Percentiles rank a stretch among this genome's conserved stretches.
These are phyloP conservation scores for Tinamus guttatus DNA, from an alignment of 2,113 vertebrate species.

Conservation along the genomic window DNA sequence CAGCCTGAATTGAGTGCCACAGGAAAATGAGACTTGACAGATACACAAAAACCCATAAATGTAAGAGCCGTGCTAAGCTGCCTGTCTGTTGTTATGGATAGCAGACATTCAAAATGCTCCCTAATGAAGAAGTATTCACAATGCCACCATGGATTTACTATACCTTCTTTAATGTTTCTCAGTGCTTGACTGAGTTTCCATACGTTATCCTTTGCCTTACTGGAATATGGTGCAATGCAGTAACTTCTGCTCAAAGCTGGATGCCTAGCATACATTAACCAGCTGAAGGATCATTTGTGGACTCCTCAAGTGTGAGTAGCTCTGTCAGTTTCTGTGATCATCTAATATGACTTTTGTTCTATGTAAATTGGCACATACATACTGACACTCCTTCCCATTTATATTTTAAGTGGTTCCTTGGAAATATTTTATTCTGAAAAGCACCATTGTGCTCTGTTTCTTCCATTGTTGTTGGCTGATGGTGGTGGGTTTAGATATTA, in stretches of 20 bases:
- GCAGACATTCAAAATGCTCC: background rate
- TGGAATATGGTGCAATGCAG: constrained; percentile 60
- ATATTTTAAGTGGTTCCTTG: too few species aligned
- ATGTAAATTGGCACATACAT: background rate
- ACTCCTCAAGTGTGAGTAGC: accelerated
- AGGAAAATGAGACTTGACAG: constrained; percentile 9
- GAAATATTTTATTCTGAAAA: background rate
- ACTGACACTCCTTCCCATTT: too few species aligned
- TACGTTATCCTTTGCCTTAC: constrained; percentile 43
- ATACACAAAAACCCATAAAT: background rate
- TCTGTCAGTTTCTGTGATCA: background rate
- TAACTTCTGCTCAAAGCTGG: background rate
- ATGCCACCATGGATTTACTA: constrained; percentile 16
- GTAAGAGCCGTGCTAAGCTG: background rate
- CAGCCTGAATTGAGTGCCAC: background rate
- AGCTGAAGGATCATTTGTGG: background rate
- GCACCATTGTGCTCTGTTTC: background rate
- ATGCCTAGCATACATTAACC: constrained; percentile 19
- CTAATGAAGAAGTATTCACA: constrained; percentile 32
- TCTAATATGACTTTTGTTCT: background rate
- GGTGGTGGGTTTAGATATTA: background rate
- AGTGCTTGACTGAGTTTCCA: constrained; percentile 63
- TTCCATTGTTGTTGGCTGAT: background rate
- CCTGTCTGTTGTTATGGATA: background rate
- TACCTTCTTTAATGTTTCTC: constrained; percentile 50